Evolutionary conservation across 2,113 vertebrate species (phyloP).

Genomic region (Neomonachus schauinslandi): DNA sequence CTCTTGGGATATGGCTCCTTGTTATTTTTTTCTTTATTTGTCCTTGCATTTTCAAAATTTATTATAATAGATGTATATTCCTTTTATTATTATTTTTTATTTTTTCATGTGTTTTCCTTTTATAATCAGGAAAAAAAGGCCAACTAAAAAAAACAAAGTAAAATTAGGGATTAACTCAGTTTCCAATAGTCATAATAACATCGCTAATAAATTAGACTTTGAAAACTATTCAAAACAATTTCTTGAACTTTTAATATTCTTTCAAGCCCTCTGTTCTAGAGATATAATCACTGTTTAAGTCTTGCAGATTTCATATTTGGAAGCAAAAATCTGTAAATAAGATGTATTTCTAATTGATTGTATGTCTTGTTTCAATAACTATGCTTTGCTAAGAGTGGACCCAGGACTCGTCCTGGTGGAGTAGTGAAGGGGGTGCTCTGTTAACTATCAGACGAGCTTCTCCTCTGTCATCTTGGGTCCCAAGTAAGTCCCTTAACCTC

Average conservation of each 20-base stretch:
- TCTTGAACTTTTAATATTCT: neutral
- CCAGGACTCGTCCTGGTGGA: no score
- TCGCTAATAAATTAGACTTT: neutral
- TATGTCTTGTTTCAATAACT: neutral
- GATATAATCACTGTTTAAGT: neutral
- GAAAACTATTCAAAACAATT: conserved; percentile 9
- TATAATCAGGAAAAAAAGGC: neutral
- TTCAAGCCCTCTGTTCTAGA: neutral
- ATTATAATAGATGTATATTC: neutral
- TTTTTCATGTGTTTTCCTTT: neutral
- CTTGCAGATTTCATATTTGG: neutral
- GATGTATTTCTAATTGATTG: neutral
- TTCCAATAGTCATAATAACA: neutral
- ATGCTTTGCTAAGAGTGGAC: neutral
- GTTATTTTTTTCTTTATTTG: neutral
- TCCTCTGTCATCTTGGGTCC: neutral
- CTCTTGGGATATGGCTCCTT: neutral
- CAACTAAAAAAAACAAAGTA: neutral
- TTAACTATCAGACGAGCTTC: neutral
- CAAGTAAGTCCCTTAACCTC: neutral
- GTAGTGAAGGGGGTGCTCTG: neutral
- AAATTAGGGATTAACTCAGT: neutral
- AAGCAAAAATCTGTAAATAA: neutral
- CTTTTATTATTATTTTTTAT: neutral
- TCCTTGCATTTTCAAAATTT: neutral